A percentile compares a stretch with the other conserved stretches of the same genome.
Evolutionary conservation across 2,797 vertebrate genomes (phyloP).

Genomic region (Carapus acus): DNA sequence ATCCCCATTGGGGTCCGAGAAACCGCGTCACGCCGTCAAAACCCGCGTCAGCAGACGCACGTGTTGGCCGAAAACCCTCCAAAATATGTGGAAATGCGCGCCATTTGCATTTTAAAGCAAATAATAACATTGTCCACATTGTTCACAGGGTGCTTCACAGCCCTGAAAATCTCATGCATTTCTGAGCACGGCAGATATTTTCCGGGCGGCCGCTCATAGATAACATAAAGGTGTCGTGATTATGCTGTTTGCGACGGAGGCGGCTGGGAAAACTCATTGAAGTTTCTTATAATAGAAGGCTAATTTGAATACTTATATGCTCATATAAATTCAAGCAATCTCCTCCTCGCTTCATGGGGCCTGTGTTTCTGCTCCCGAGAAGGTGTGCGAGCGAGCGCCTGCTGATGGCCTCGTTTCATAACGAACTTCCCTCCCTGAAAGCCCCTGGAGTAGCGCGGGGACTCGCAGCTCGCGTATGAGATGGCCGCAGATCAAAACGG

Average conservation of each 20-base stretch:
- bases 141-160: conserved; percentile 38
- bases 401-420: conserved; percentile 13
- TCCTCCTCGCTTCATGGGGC: conserved; percentile 11
- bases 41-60: no score
- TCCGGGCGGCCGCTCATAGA: conserved; percentile 27
- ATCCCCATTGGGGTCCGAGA: no score
- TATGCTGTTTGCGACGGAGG: conserved; percentile 36
- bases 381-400: conserved; percentile 29
- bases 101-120: conserved; percentile 32
- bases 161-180: conserved; percentile 33
- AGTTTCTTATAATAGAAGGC: conserved; percentile 19
- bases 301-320: conserved; percentile 30
- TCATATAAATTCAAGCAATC: conserved; percentile 24
- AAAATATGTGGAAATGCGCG: conserved; percentile 34
- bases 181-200: conserved; percentile 25
- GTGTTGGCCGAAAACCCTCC: no score
- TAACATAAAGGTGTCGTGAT: conserved; percentile 41
- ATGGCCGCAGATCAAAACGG: conserved; percentile 11
- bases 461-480: conserved; percentile 11
- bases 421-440: conserved; percentile 3
- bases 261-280: conserved; percentile 25
- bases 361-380: conserved; percentile 22
- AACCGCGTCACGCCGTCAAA: no score
- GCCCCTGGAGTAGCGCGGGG: conserved; percentile 19
- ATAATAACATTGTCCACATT: conserved; percentile 38